Percentiles rank a stretch among this genome's conserved stretches.
Evolutionary conservation across 2,113 vertebrate species (phyloP).

Genomic region (Oplegnathus fasciatus): DNA sequence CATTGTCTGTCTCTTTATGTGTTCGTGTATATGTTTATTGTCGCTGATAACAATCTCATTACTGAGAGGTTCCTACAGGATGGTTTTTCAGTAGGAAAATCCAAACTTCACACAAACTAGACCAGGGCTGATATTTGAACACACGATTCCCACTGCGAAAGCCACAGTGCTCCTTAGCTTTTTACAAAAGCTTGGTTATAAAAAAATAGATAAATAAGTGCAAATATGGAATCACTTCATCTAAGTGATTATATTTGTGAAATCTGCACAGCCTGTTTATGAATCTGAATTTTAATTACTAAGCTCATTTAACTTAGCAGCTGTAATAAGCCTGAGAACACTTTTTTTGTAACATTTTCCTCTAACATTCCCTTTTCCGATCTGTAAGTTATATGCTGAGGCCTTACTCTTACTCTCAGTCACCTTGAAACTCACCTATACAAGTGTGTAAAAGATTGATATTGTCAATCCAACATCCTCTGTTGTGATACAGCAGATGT

Average conservation of each 20-base stretch:
- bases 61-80: not conserved
- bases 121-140: not conserved
- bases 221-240: not conserved
- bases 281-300: not conserved
- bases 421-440: not conserved
- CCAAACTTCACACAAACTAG: not conserved
- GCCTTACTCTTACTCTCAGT: not conserved
- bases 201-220: not conserved
- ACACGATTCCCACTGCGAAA: not conserved
- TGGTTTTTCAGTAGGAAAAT: not conserved
- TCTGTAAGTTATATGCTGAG: not conserved
- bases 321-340: not conserved
- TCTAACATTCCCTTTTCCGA: not conserved
- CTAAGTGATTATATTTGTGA: not conserved
- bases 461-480: not conserved
- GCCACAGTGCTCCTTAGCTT: not conserved
- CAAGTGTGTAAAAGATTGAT: not conserved
- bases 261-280: not conserved
- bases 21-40: not conserved
- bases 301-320: not conserved
- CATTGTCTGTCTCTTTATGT: not conserved
- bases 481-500: not conserved
- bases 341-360: not conserved
- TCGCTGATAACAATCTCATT: conserved; percentile 4
- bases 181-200: too few relatives aligned